Evolutionary conservation across 2,888 invertebrate genomes (phyloP).

Genomic region (Watsonalla cultraria): DNA sequence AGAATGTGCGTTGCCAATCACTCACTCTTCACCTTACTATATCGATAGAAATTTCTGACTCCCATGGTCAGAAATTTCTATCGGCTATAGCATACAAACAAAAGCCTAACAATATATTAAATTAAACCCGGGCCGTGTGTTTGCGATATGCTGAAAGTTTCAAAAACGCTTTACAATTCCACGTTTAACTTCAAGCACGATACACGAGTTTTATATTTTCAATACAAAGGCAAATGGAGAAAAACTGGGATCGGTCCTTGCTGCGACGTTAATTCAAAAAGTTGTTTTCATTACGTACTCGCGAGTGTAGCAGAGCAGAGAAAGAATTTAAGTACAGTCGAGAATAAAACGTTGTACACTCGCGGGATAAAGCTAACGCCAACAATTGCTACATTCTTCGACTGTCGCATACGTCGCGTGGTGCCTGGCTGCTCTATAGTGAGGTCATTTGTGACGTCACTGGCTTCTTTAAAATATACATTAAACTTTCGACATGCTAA

Average conservation of each 20-base stretch:
- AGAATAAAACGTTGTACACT: constrained; percentile 58
- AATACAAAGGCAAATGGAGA: constrained; percentile 57
- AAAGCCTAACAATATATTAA: too few relatives aligned
- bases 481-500: too few relatives aligned
- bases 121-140: too few relatives aligned
- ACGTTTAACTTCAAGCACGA: constrained; percentile 43
- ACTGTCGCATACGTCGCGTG: constrained; percentile 33
- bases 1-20: too few relatives aligned
- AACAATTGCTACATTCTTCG: constrained; percentile 69
- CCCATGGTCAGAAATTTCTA: too few relatives aligned
- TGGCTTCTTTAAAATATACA: background rate
- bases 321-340: constrained; percentile 65
- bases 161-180: constrained; percentile 25
- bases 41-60: too few relatives aligned
- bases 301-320: constrained; percentile 49
- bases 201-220: constrained; percentile 56
- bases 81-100: too few relatives aligned
- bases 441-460: constrained; percentile 5
- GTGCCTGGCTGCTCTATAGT: constrained; percentile 28
- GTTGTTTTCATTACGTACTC: constrained; percentile 70
- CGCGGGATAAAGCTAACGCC: constrained; percentile 55
- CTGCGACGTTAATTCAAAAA: constrained; percentile 73
- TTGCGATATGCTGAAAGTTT: constrained; percentile 9
- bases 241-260: constrained; percentile 51
- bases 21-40: too few relatives aligned